Evolutionary conservation across 2,797 vertebrate species (phyloP), one percentile per base, ranked within the genome.

Genomic region (Sebastes steindachneri): DNA sequence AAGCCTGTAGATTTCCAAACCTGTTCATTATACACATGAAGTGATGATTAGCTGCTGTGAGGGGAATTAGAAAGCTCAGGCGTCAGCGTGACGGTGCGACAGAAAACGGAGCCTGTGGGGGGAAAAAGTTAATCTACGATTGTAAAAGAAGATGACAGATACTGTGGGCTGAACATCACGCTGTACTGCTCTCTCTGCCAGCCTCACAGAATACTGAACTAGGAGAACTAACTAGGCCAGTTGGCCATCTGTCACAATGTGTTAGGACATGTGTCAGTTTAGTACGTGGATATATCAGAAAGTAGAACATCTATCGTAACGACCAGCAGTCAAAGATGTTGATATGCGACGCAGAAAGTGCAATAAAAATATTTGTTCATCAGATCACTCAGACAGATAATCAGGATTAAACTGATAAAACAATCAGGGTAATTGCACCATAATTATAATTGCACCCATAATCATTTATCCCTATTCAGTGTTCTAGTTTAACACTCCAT

Each of bases 371-470:
- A 87, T 80, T 83, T 89, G 78, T 77, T 86, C 51, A 72, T 85
- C 79, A 84, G 68, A 88, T 90, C 58, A 55, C 55, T 66, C 70
- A 68, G 66, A 83, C 73, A 78, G 51, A 82, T 72, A 84, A 90
- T 89, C 77, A 84, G 0, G n/a, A 84, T 75, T 75, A 73, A 81
- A 83, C 70, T 65, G 80, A 26, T 84, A 48, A 84, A 90, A 85
- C 83, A 88, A 87, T 84, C 67, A 79, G 67, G 62, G 37, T 87
- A 84, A 91, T 88, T 86, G 72, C 80, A 75, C 21, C 76, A 41
- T 88, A 87, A 87, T 89, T 82, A 89, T 86, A 86, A 93, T 80
- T 82, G 75, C 73, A 59, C 45, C 65, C 82, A 79, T 48, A 53
- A 81, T 82, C 72, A 82, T 90, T 84, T 62, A 76, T 69, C 69